These are phyloP conservation scores for Rafetus swinhoei DNA, from an alignment of 2,113 vertebrate genomes.

Conservation along the genomic window DNA sequence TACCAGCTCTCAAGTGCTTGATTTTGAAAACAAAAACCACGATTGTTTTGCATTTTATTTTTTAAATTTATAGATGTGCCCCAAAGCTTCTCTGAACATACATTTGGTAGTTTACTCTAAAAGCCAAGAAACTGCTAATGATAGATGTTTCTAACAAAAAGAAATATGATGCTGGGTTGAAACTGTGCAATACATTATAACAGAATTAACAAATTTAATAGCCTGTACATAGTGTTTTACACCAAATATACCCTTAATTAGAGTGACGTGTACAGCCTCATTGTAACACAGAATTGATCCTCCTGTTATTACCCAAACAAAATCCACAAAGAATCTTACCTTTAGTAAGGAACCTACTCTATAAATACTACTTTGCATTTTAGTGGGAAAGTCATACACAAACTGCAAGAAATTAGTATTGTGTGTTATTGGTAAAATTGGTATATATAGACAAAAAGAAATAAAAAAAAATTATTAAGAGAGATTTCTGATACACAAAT, in stretches of 20 bases:
- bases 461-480: neutral
- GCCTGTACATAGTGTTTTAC: neutral
- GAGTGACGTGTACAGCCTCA: neutral
- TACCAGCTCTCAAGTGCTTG: neutral
- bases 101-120: neutral
- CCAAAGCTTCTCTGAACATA: neutral
- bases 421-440: too few species aligned
- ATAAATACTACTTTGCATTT: neutral
- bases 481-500: neutral
- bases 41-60: neutral
- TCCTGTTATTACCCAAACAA: neutral
- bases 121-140: neutral
- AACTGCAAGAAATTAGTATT: neutral
- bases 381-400: neutral
- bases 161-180: neutral
- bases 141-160: neutral
- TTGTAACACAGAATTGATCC: neutral
- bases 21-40: conserved; percentile 6
- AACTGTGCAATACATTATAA: neutral
- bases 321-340: neutral
- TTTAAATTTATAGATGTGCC: neutral
- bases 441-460: too few species aligned
- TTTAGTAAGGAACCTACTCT: neutral
- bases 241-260: neutral
- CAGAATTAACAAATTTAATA: neutral